Base-by-base conservation (phyloP, 2,113 vertebrate genomes). In the Rhineura floridana region DNA sequence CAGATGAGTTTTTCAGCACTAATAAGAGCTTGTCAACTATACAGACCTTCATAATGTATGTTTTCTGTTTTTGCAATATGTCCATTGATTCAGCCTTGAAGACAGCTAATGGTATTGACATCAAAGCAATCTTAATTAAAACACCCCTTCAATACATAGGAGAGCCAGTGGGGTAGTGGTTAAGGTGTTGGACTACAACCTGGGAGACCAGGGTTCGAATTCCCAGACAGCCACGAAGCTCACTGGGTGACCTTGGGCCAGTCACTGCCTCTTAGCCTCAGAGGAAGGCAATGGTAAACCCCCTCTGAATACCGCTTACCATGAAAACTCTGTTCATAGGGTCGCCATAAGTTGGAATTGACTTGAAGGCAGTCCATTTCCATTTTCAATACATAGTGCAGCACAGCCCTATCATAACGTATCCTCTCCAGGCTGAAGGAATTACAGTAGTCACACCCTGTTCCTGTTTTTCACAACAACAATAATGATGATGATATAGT, bases 11-110 rank as follows among this genome's bases (percentile, higher is more conserved):
- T 81, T 52, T 62, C 30, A 62, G 78, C 19, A 82, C 33, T 82
- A 73, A 87, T 79, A 87, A 12, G 19, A 81, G 46, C 36, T 67
- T 81, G 65, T 81, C 65, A 87, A n/a, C 65, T 72, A 8, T 55
- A 42, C 65, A 59, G 30, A 13, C 19, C 67, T 81, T 81, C 65
- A 87, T 70, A 39, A 69, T 42, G 11, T 72, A 72, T 59, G 11
- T 44, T 42, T 59, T 80, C 63, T 55, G n/a, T 46, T 81, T 81
- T 39, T 80, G 48, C 77, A 70, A 55, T 39, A 8, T 87, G 62
- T 6, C 11, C 8, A 59, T 42, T 81, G 63, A 59, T 70, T 59
- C 65, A n/a, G 10, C 48, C 55, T 6, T 33, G 39, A 77, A 46
- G 50, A 46, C 73, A 48, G 5, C 46, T 36, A 46, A 52, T 30